Evolutionary conservation across 2,797 vertebrate species (phyloP).

Genomic region (Heliangelus exortis): DNA sequence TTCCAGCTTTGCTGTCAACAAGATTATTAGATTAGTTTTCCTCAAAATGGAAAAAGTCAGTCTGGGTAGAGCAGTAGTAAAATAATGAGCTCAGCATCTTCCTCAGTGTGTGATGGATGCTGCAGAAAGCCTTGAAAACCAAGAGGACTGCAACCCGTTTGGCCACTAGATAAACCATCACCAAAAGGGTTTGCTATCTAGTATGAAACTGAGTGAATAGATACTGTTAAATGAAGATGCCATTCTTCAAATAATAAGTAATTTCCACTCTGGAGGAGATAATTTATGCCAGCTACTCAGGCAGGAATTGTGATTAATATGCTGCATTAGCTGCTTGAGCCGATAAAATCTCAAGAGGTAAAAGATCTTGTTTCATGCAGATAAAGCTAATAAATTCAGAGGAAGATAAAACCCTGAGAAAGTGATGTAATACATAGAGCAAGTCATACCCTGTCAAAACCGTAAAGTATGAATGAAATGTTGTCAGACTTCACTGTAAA

Average conservation of each 20-base stretch:
- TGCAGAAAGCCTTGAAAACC: not conserved
- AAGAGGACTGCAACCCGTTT: not conserved
- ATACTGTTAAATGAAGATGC: not conserved
- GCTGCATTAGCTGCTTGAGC: not conserved
- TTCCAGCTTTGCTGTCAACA: not conserved
- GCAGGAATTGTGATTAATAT: slow-evolving; percentile 30
- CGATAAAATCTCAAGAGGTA: slow-evolving; percentile 44
- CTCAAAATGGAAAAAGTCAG: not conserved
- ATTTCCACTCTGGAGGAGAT: not conserved
- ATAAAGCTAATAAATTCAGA: slow-evolving; percentile 50
- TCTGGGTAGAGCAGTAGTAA: not conserved
- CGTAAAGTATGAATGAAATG: not conserved
- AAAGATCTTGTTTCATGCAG: slow-evolving; percentile 38
- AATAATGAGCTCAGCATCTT: not conserved
- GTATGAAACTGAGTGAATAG: not conserved
- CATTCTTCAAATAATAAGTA: not conserved
- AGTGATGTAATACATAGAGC: not conserved
- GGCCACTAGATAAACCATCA: not conserved
- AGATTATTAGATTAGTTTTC: not conserved
- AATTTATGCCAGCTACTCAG: slow-evolving; percentile 10
- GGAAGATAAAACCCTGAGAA: not conserved
- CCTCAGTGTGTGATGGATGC: not conserved
- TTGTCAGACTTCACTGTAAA: not conserved
- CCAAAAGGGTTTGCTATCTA: not conserved
- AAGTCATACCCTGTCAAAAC: slow-evolving; percentile 1